Evolutionary conservation across 2,888 invertebrate genomes (phyloP).

Genomic region (Gasteruption jaculator): DNA sequence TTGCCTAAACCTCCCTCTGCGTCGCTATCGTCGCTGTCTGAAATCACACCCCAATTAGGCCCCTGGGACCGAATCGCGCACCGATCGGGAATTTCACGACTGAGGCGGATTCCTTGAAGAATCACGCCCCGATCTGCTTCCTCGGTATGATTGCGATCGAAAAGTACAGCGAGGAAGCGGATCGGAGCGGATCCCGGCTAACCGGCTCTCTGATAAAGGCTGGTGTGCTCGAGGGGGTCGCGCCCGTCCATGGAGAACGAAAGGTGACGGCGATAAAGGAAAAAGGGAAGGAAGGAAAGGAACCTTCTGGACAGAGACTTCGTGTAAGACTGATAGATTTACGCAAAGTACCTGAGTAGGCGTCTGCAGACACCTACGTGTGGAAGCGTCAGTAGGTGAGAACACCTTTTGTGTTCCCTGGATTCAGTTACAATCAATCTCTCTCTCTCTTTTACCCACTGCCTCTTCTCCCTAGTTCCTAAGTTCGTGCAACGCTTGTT

Average conservation of each 20-base stretch:
- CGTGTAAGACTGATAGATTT: too few species aligned
- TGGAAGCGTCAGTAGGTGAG: too few species aligned
- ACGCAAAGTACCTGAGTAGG: too few species aligned
- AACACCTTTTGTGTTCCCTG: too few species aligned
- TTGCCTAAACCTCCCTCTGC: conserved; percentile 92
- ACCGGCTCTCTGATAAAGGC: conserved; percentile 48
- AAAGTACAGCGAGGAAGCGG: neutral
- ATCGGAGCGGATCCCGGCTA: conserved; percentile 18
- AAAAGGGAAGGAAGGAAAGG: conserved; percentile 3
- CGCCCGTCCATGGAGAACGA: conserved; percentile 37
- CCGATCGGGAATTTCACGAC: neutral
- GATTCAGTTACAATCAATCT: too few species aligned
- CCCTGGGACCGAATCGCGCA: conserved; percentile 15
- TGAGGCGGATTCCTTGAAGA: neutral
- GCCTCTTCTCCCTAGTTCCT: too few species aligned
- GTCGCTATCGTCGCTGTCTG: conserved; percentile 89
- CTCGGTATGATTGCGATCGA: neutral
- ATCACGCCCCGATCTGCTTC: neutral
- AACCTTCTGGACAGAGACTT: conserved; percentile 3
- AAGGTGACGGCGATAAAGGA: neutral
- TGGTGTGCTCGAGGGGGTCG: conserved; percentile 48
- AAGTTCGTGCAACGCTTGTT: too few species aligned
- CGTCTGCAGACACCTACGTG: too few species aligned
- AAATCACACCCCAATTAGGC: conserved; percentile 16
- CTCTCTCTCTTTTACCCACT: too few species aligned